A percentile compares a stretch with the other conserved stretches of the same genome.
Evolutionary conservation across 2,888 invertebrate species (phyloP).

Genomic region (Andrena chrysosceles): DNA sequence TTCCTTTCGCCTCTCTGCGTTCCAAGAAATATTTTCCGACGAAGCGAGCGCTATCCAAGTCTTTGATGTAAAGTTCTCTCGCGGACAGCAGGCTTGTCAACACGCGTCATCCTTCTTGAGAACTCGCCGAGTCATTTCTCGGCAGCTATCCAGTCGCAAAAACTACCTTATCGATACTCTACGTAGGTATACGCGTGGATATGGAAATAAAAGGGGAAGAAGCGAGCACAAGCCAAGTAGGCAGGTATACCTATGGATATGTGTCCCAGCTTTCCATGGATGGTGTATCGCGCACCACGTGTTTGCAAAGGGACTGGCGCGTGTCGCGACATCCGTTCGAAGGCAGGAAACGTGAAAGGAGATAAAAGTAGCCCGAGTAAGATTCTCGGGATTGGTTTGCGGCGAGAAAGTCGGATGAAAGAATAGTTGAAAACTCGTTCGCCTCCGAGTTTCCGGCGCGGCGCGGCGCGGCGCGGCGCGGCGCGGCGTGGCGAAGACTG

Average conservation of each 20-base stretch:
- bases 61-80: slow-evolving; percentile 2
- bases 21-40: not conserved
- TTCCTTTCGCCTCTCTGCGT: not conserved
- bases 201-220: not conserved
- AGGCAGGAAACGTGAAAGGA: not conserved
- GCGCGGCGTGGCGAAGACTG: slow-evolving; percentile 30
- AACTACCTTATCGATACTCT: too few relatives aligned
- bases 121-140: slow-evolving; percentile 56
- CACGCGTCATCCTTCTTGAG: slow-evolving; percentile 34
- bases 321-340: slow-evolving; percentile 16
- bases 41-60: not conserved
- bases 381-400: slow-evolving; percentile 22
- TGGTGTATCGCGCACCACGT: not conserved
- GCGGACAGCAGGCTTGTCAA: slow-evolving; percentile 25
- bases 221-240: not conserved
- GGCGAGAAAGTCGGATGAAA: slow-evolving; percentile 36
- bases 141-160: not conserved
- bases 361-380: slow-evolving; percentile 19
- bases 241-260: not conserved
- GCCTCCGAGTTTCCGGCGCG: slow-evolving; percentile 34
- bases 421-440: slow-evolving; percentile 53
- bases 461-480: too few relatives aligned
- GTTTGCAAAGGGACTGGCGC: not conserved
- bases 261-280: slow-evolving; percentile 10
- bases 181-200: not conserved